These are phyloP conservation scores for Myopa tessellatipennis DNA, from an alignment of 2,888 invertebrate genomes.

Conservation along the genomic window DNA sequence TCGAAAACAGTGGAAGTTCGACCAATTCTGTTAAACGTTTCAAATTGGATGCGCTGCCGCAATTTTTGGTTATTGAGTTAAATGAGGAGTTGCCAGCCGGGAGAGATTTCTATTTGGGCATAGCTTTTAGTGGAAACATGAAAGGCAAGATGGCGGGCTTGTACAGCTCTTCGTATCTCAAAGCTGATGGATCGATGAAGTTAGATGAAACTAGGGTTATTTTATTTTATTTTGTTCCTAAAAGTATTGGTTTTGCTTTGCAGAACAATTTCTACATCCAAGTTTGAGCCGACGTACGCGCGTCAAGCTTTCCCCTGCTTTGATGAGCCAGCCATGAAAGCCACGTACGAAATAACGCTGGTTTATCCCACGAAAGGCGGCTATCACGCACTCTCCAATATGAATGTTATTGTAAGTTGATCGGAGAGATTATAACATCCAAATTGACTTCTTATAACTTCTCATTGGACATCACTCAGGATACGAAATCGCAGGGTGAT, in stretches of 20 bases:
- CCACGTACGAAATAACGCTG: conserved; percentile 82
- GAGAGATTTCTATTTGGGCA: conserved; percentile 45
- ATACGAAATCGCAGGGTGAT: conserved; percentile 63
- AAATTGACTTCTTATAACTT: neutral
- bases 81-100: conserved; percentile 48
- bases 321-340: conserved; percentile 93
- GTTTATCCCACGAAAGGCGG: conserved; percentile 75
- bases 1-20: conserved; percentile 49
- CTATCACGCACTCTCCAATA: conserved; percentile 87
- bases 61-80: conserved; percentile 61
- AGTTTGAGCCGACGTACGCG: conserved; percentile 95
- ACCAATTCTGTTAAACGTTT: conserved; percentile 50
- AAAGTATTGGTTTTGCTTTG: conserved; percentile 55
- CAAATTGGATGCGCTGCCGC: conserved; percentile 54
- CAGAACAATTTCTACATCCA: conserved; percentile 87
- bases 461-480: conserved; percentile 38
- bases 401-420: conserved; percentile 75
- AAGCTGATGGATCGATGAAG: conserved; percentile 60
- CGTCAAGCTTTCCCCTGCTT: conserved; percentile 95
- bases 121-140: conserved; percentile 74
- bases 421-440: neutral
- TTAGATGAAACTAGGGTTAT: conserved; percentile 14
- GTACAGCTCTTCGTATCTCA: conserved; percentile 76
- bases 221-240: neutral
- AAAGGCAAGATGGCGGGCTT: conserved; percentile 79